Evolutionary conservation across 2,888 invertebrate genomes (phyloP).

Genomic region (Drosophila eohydei): DNA sequence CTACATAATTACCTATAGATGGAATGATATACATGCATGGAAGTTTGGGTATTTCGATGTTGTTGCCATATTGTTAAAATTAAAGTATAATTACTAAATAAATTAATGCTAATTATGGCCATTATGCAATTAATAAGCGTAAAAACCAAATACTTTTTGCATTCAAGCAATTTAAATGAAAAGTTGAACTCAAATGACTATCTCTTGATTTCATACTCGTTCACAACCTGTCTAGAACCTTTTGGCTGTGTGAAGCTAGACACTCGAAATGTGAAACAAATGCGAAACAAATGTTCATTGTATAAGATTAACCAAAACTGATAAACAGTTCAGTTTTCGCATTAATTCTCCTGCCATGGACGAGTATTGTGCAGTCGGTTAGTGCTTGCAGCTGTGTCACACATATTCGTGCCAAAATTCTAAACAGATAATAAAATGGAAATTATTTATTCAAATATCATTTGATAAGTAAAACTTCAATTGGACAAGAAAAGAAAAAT

Average conservation of each 20-base stretch:
- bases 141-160: slow-evolving; percentile 3
- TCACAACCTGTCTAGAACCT: not conserved
- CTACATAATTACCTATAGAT: slow-evolving; percentile 2
- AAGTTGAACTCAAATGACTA: not conserved
- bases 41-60: not conserved
- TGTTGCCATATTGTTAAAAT: slow-evolving; percentile 39
- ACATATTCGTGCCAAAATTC: too few relatives aligned
- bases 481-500: not conserved
- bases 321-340: too few relatives aligned
- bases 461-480: not conserved
- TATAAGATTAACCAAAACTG: too few relatives aligned
- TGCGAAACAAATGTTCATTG: too few relatives aligned
- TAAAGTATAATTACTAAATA: slow-evolving; percentile 56
- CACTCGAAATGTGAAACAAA: too few relatives aligned
- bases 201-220: not conserved
- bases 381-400: too few relatives aligned
- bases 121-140: slow-evolving; percentile 45
- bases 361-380: too few relatives aligned
- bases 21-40: not conserved
- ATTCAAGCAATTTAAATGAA: slow-evolving; percentile 21
- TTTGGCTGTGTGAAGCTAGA: too few relatives aligned
- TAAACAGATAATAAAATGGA: too few relatives aligned
- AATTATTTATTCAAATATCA: not conserved
- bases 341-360: too few relatives aligned
- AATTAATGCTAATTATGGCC: slow-evolving; percentile 56